Conservation (phyloP, 2,113 vertebrate species). For the Pyrgilauda ruficollis region DNA sequence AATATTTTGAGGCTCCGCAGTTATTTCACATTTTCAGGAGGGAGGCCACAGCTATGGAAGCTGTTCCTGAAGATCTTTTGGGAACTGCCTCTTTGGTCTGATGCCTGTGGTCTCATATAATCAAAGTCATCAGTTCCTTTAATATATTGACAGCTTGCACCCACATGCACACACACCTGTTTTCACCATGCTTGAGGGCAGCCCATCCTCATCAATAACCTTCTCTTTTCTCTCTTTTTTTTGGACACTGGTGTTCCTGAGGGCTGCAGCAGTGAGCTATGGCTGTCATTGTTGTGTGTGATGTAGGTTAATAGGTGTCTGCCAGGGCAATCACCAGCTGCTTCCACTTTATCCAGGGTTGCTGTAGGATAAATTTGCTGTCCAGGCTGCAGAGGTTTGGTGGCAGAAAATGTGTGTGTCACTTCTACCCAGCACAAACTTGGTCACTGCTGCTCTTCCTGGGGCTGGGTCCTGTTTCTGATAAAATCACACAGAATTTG, state of each 20-base stretch:
- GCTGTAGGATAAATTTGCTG: neutral
- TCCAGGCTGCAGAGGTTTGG: neutral
- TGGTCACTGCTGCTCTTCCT: neutral
- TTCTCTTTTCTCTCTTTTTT: neutral
- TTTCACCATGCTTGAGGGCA: neutral
- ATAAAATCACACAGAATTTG: neutral
- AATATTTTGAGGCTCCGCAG: neutral
- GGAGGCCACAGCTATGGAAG: neutral
- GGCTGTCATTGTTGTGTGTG: neutral
- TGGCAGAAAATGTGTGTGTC: neutral
- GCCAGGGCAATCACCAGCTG: neutral
- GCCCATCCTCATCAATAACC: neutral
- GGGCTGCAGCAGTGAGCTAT: neutral
- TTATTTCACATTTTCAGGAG: neutral
- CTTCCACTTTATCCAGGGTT: neutral
- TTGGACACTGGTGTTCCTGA: neutral
- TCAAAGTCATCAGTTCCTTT: neutral
- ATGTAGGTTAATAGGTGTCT: neutral
- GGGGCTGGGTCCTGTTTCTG: neutral
- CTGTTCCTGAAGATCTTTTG: neutral
- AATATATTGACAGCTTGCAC: neutral
- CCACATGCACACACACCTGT: neutral
- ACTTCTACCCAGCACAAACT: neutral
- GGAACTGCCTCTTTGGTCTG: neutral
- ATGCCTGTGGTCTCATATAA: neutral